These are phyloP conservation scores for Grallaria varia DNA, from an alignment of 2,113 vertebrate genomes.

Conservation along the genomic window DNA sequence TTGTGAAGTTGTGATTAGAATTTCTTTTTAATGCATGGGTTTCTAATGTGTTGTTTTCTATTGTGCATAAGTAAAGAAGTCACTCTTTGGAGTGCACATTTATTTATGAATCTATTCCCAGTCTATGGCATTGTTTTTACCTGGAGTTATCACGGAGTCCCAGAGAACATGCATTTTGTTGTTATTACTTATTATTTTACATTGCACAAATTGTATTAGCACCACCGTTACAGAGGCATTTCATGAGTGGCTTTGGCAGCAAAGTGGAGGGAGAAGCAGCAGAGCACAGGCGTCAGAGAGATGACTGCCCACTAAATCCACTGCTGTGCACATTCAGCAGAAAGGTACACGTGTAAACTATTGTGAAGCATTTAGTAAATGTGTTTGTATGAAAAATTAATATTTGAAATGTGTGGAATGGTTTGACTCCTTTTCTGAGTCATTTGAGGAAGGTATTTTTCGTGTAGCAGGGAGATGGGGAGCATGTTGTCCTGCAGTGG, in stretches of 20 bases:
- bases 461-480: background rate
- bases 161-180: conserved; percentile 32
- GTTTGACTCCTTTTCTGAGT: background rate
- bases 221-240: background rate
- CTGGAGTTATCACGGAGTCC: conserved; percentile 38
- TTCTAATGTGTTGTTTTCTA: conserved; percentile 45
- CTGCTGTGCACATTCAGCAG: background rate
- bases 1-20: conserved; percentile 25
- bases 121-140: conserved; percentile 32
- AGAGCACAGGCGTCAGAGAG: background rate
- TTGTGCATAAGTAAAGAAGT: conserved; percentile 51
- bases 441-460: background rate
- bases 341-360: background rate
- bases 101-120: conserved; percentile 56
- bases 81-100: conserved; percentile 13
- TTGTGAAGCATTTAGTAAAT: background rate
- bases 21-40: conserved; percentile 42
- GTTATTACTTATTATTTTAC: conserved; percentile 49
- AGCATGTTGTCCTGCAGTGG: background rate
- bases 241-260: background rate
- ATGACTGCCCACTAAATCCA: background rate
- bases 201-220: background rate
- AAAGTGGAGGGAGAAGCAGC: background rate
- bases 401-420: background rate
- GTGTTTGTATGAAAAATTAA: background rate